Evolutionary conservation across 2,113 vertebrate species (phyloP).

Genomic region (Archocentrus centrarchus): DNA sequence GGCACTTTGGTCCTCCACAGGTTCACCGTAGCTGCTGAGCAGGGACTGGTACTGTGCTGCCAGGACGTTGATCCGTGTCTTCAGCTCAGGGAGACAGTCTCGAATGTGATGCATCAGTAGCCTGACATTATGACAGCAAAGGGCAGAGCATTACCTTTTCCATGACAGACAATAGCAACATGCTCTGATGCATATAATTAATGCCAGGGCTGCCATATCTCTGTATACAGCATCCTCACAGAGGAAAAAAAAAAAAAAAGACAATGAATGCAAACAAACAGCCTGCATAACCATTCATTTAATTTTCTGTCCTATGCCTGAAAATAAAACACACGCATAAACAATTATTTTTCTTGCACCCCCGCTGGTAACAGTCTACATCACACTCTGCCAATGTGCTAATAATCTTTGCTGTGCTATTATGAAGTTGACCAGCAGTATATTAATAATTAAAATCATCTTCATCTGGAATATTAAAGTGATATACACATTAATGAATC

Average conservation of each 20-base stretch:
- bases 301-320: background rate
- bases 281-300: background rate
- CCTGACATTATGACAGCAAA: slow-evolving; percentile 73
- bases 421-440: background rate
- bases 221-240: background rate
- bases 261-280: background rate
- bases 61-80: slow-evolving; percentile 97
- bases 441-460: background rate
- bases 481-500: background rate
- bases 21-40: slow-evolving; percentile 95
- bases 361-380: background rate
- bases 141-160: slow-evolving; percentile 21
- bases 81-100: slow-evolving; percentile 96
- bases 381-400: background rate
- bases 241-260: background rate
- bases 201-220: background rate
- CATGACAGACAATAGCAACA: background rate
- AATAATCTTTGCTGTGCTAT: background rate
- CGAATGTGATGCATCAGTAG: slow-evolving; percentile 98
- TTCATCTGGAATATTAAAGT: background rate
- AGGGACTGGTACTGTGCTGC: slow-evolving; percentile 98
- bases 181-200: background rate
- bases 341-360: background rate
- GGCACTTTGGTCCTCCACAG: slow-evolving; percentile 96
- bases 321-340: background rate